Percentiles rank a stretch among this genome's conserved stretches.
Evolutionary conservation across 1,140 invertebrate genomes (phyloP).

Genomic region (Goniozus legneri): DNA sequence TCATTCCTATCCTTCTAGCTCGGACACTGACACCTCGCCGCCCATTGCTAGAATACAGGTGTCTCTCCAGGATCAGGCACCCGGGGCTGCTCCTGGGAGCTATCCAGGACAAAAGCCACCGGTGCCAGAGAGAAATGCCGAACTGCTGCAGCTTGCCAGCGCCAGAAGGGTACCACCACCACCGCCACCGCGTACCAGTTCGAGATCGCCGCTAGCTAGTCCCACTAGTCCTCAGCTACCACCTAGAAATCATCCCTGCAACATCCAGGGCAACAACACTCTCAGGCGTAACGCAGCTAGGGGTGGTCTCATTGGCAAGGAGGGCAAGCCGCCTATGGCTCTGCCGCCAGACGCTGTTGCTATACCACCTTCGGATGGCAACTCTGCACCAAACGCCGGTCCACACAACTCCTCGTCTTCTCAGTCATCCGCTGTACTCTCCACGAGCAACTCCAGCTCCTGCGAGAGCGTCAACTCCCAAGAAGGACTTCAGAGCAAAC

Average conservation of each 20-base stretch:
- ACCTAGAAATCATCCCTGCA: constrained; percentile 41
- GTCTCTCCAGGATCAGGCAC: constrained; percentile 26
- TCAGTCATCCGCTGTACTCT: constrained; percentile 60
- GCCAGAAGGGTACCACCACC: constrained; percentile 77
- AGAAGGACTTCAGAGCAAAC: constrained; percentile 58
- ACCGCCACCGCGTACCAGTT: constrained; percentile 79
- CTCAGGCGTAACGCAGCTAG: constrained; percentile 22
- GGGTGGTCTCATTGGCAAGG: constrained; percentile 21
- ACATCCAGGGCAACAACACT: constrained; percentile 28
- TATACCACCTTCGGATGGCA: constrained; percentile 35
- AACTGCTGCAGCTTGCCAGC: constrained; percentile 62
- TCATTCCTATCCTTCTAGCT: constrained; percentile 72
- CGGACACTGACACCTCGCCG: constrained; percentile 68
- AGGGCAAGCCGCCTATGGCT: constrained; percentile 41
- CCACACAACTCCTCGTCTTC: constrained; percentile 66
- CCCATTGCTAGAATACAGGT: constrained; percentile 57
- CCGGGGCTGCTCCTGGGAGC: constrained; percentile 42
- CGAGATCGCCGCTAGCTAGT: constrained; percentile 76
- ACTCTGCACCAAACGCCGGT: constrained; percentile 59
- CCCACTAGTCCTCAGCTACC: constrained; percentile 66
- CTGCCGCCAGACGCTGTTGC: constrained; percentile 58
- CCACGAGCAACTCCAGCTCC: constrained; percentile 63
- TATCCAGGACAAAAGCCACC: constrained; percentile 62
- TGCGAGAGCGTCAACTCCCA: constrained; percentile 77
- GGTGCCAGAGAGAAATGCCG: constrained; percentile 73